A percentile compares a stretch with the other conserved stretches of the same genome.
Conservation (phyloP, 2,113 vertebrate genomes). For the Ptyas mucosa region DNA sequence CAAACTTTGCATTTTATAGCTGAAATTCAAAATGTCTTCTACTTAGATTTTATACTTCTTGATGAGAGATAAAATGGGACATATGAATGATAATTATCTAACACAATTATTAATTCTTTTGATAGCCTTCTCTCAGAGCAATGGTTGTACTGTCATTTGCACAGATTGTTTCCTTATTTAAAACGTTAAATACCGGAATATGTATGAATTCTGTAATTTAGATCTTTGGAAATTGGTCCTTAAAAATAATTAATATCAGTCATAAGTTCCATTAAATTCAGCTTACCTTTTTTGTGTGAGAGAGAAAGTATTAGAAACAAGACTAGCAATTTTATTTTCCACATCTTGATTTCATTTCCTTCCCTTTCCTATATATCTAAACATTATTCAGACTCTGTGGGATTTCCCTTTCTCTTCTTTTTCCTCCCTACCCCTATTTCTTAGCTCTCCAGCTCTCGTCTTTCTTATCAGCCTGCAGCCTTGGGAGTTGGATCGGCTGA, state of each 20-base stretch:
- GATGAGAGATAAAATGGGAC: background rate
- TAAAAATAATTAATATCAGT: background rate
- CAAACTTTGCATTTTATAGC: background rate
- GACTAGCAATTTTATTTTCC: conserved; percentile 22
- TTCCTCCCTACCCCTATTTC: conserved; percentile 62
- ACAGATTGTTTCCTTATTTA: background rate
- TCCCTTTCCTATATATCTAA: conserved; percentile 34
- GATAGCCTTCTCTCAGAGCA: background rate
- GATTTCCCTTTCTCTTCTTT: conserved; percentile 37
- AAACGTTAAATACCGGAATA: background rate
- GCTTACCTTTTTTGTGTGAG: background rate
- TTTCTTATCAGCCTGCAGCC: conserved; percentile 86
- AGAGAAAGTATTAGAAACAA: background rate
- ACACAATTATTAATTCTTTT: background rate
- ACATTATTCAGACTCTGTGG: conserved; percentile 36
- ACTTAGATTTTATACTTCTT: background rate
- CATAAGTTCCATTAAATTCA: background rate
- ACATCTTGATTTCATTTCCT: conserved; percentile 27
- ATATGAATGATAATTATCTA: background rate
- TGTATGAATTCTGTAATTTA: conserved; percentile 4
- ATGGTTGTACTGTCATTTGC: background rate
- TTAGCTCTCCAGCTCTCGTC: conserved; percentile 89
- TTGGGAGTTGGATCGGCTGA: conserved; percentile 82
- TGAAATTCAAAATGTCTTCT: background rate
- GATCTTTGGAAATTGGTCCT: background rate